phyloP scores from a whole-genome alignment of 2,797 vertebrate genomes.

The Gallinago stenura region DNA sequence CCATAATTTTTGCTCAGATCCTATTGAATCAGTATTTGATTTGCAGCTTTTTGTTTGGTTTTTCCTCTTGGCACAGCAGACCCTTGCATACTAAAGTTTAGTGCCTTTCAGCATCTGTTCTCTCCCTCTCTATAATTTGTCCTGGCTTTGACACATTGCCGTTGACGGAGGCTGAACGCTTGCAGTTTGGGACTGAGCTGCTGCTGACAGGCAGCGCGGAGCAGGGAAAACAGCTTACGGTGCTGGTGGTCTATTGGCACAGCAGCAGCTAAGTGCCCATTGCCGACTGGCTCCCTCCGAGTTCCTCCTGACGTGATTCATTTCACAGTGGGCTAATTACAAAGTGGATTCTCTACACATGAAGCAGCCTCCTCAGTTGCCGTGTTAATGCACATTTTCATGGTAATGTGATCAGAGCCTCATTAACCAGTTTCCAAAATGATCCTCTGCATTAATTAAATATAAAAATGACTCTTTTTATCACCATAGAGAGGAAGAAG shows the following conservation, averaged over 20 bases:
- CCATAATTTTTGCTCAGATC: constrained; percentile 21
- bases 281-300: constrained; percentile 61
- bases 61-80: constrained; percentile 8
- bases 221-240: constrained; percentile 48
- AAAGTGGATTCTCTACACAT: constrained; percentile 84
- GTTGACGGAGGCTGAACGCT: constrained; percentile 59
- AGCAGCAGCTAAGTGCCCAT: constrained; percentile 69
- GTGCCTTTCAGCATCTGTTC: constrained; percentile 68
- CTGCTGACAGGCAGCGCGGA: constrained; percentile 58
- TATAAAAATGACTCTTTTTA: constrained; percentile 89
- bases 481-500: constrained; percentile 79
- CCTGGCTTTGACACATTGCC: constrained; percentile 61
- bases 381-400: constrained; percentile 86
- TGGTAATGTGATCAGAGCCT: constrained; percentile 91
- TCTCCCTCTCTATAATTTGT: constrained; percentile 46
- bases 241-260: constrained; percentile 78
- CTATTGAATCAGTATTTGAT: constrained; percentile 50
- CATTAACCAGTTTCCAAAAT: constrained; percentile 93
- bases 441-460: constrained; percentile 94
- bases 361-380: constrained; percentile 82
- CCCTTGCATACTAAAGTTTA: constrained; percentile 73
- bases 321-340: constrained; percentile 88
- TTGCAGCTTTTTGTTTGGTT: constrained; percentile 48
- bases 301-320: constrained; percentile 75
- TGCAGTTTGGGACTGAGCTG: constrained; percentile 58